Evolutionary conservation across 2,113 vertebrate species (phyloP).

Genomic region (Anolis carolinensis): DNA sequence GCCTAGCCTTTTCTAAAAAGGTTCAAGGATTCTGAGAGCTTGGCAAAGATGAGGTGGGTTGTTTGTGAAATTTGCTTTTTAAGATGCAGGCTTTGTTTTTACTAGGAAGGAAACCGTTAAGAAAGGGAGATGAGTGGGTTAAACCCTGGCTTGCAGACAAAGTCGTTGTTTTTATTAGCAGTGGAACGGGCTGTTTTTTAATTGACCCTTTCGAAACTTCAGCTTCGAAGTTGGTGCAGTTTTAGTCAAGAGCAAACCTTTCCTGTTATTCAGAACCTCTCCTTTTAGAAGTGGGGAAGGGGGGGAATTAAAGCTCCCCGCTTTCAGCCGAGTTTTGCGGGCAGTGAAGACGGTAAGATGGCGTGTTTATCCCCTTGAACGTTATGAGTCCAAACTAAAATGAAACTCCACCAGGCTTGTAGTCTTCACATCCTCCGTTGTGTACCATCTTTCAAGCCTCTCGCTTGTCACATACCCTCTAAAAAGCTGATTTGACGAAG

Average conservation of each 20-base stretch:
- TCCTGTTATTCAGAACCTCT: background rate
- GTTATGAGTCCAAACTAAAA: background rate
- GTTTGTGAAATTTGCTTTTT: constrained; percentile 19
- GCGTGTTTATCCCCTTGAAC: background rate
- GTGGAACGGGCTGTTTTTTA: constrained; percentile 10
- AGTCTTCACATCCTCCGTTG: background rate
- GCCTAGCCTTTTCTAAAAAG: background rate
- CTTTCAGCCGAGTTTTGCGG: background rate
- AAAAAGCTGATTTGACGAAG: background rate
- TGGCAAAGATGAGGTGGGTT: background rate
- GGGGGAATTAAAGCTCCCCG: background rate
- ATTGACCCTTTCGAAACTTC: constrained; percentile 14
- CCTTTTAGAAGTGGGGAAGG: background rate
- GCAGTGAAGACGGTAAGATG: background rate
- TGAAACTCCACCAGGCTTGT: background rate
- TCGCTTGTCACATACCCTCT: background rate
- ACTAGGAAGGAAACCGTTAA: constrained; percentile 1
- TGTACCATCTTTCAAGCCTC: accelerated
- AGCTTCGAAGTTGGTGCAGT: background rate
- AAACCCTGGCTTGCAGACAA: constrained; percentile 16
- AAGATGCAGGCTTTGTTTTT: background rate
- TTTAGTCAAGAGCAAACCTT: background rate
- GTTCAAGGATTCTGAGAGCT: too few species aligned
- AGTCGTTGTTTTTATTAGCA: constrained; percentile 43
- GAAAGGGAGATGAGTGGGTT: constrained; percentile 8